A percentile compares a stretch with the other conserved stretches of the same genome.
phyloP scores from a whole-genome alignment of 2,888 invertebrate genomes.

The Siphonodentalium dalli region DNA sequence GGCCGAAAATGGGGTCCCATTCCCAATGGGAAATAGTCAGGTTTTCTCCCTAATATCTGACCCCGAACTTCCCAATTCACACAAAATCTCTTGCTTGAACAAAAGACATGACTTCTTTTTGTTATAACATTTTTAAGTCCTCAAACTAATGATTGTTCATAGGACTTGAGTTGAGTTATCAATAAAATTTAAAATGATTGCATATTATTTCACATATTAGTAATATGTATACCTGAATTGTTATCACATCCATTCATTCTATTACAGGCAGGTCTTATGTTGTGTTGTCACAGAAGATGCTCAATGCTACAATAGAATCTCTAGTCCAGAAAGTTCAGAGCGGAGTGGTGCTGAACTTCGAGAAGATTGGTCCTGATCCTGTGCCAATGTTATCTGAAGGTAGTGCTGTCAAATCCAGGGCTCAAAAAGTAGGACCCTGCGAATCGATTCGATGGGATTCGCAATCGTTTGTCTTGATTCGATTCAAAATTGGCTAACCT shows the following conservation, averaged over 20 bases:
- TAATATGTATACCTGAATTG: not conserved
- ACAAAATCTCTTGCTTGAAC: no score
- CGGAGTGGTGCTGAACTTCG: constrained; percentile 97
- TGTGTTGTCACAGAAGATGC: constrained; percentile 91
- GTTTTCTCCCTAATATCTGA: no score
- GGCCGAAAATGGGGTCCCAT: no score
- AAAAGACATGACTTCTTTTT: no score
- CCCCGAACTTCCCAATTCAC: no score
- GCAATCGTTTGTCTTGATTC: no score
- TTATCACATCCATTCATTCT: not conserved
- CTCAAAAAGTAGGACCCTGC: no score
- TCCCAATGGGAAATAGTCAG: no score
- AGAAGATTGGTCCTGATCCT: constrained; percentile 88
- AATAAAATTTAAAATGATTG: not conserved
- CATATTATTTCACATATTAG: not conserved
- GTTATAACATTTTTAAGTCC: no score
- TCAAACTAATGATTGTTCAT: no score
- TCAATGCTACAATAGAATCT: constrained; percentile 96
- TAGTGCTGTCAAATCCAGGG: not conserved
- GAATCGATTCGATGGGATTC: no score
- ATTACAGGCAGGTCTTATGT: constrained; percentile 87
- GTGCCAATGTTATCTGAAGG: constrained; percentile 36
- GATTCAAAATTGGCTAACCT: no score
- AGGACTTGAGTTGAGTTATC: not conserved
- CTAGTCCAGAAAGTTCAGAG: constrained; percentile 96